Conservation (phyloP, 1,140 invertebrate genomes). For the Calosoma granatense region DNA sequence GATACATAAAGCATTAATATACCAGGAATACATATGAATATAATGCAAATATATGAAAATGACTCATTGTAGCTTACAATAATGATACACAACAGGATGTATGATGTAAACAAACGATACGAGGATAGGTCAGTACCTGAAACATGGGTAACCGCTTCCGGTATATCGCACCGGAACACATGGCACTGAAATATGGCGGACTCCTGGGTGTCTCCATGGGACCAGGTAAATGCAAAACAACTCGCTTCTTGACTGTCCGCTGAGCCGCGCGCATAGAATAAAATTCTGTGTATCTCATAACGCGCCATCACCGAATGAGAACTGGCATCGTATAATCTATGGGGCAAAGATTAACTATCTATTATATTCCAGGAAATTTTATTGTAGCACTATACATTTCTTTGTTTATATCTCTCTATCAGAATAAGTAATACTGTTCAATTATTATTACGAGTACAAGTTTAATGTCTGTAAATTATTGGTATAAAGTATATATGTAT, state of each 20-base stretch:
- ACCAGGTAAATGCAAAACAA: slow-evolving; percentile 97
- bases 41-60: no score
- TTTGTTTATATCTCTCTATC: no score
- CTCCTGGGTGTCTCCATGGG: slow-evolving; percentile 80
- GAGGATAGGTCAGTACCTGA: slow-evolving; percentile 37
- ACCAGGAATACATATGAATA: no score
- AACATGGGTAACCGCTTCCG: slow-evolving; percentile 85
- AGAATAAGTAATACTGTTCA: no score
- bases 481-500: no score
- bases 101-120: no score
- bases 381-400: not conserved
- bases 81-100: no score
- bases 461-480: no score
- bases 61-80: no score
- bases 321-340: slow-evolving; percentile 78
- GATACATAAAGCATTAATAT: not conserved
- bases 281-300: slow-evolving; percentile 86
- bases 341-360: slow-evolving; percentile 28
- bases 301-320: slow-evolving; percentile 75
- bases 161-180: slow-evolving; percentile 91
- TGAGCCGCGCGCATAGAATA: slow-evolving; percentile 91
- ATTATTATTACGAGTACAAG: no score
- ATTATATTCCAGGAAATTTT: not conserved
- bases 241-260: slow-evolving; percentile 69
- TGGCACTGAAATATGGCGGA: slow-evolving; percentile 91